Evolutionary conservation across 2,797 vertebrate genomes (phyloP).

Genomic region (Dermochelys coriacea): DNA sequence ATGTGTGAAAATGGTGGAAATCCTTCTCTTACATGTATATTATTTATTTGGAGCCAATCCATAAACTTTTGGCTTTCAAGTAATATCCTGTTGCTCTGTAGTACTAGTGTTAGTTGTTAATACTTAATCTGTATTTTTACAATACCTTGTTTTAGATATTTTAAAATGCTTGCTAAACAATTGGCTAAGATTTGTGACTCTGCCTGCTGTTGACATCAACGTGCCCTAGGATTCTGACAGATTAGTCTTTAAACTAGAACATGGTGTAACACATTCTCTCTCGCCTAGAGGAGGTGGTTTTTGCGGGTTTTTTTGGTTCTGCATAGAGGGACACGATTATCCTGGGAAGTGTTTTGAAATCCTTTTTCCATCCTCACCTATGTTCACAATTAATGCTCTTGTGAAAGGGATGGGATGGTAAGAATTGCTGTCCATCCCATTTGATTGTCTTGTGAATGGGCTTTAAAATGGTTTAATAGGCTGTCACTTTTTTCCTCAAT

Average conservation of each 20-base stretch:
- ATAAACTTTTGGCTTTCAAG: neutral
- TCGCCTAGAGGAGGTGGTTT: fast-evolving
- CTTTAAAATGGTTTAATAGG: neutral
- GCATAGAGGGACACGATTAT: neutral
- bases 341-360: neutral
- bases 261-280: neutral
- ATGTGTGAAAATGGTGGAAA: neutral
- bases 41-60: conserved; percentile 11
- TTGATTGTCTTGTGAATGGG: neutral
- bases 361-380: neutral
- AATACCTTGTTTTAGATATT: conserved; percentile 1
- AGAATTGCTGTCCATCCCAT: neutral
- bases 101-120: neutral
- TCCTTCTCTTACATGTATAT: conserved; percentile 14
- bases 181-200: neutral
- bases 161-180: conserved; percentile 15
- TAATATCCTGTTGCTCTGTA: neutral
- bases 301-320: neutral
- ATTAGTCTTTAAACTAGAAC: neutral
- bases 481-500: conserved; percentile 27
- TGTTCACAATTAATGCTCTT: neutral
- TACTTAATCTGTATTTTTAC: neutral
- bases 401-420: neutral
- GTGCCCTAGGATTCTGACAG: neutral
- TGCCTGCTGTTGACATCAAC: neutral